phyloP scores from a whole-genome alignment of 2,113 vertebrate species.

The Gallinago jamesoni region DNA sequence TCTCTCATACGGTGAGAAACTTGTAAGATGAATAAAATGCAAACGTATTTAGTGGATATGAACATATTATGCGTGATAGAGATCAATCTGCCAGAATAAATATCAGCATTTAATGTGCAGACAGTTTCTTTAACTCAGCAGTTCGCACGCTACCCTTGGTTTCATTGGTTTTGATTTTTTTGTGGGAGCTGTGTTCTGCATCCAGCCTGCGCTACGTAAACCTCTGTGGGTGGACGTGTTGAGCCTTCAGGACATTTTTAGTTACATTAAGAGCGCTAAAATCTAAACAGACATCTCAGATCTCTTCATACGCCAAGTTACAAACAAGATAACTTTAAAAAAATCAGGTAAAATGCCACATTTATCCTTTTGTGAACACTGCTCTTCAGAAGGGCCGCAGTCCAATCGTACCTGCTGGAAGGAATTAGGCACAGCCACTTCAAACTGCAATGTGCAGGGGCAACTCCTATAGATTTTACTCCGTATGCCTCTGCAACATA shows the following conservation, averaged over 20 bases:
- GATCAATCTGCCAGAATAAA: conserved; percentile 16
- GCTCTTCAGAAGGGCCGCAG: neutral
- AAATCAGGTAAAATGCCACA: neutral
- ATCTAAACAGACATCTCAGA: neutral
- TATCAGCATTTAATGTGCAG: neutral
- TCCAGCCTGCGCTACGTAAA: neutral
- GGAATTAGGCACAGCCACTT: neutral
- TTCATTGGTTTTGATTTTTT: neutral
- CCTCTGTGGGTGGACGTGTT: neutral
- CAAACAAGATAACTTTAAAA: neutral
- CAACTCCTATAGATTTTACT: neutral
- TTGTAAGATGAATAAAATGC: neutral
- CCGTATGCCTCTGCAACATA: neutral
- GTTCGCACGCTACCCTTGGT: neutral
- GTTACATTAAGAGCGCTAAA: neutral
- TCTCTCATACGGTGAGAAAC: neutral
- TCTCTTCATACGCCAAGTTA: neutral
- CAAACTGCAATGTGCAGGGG: neutral
- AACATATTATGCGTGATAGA: neutral
- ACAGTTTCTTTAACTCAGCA: neutral
- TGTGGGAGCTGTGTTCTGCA: neutral
- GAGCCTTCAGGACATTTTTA: conserved; percentile 22
- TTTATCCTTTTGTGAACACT: neutral
- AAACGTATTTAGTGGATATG: neutral
- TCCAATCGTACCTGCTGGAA: neutral